A percentile compares a stretch with the other conserved stretches of the same genome.
These are phyloP conservation scores for Aptenodytes patagonicus DNA, from an alignment of 2,113 vertebrate genomes.

Conservation along the genomic window DNA sequence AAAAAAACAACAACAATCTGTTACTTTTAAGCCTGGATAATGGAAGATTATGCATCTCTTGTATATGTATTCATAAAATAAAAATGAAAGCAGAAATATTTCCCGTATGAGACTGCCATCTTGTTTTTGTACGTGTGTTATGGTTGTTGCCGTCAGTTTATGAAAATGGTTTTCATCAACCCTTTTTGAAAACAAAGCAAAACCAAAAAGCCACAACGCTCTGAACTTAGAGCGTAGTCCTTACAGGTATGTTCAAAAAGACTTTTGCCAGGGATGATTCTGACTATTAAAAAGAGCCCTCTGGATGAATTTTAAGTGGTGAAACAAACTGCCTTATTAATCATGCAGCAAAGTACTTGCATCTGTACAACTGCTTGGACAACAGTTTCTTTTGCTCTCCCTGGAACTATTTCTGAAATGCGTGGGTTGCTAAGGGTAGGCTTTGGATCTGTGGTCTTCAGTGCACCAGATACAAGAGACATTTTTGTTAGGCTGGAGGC, in stretches of 20 bases:
- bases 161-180: not conserved
- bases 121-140: not conserved
- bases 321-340: not conserved
- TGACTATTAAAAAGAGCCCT: not conserved
- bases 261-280: not conserved
- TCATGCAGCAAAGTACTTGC: not conserved
- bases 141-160: not conserved
- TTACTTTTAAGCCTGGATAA: constrained; percentile 13
- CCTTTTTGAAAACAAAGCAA: constrained; percentile 5
- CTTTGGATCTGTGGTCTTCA: not conserved
- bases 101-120: constrained; percentile 26
- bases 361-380: not conserved
- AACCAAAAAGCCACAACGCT: not conserved
- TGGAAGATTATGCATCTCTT: constrained; percentile 47
- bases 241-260: not conserved
- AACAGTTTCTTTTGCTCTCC: not conserved
- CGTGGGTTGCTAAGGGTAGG: not conserved
- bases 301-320: not conserved
- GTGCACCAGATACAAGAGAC: not conserved
- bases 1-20: not conserved
- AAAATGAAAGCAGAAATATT: constrained; percentile 33
- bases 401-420: not conserved
- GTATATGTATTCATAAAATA: constrained; percentile 65
- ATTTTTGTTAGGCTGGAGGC: not conserved
- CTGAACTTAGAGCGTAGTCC: not conserved